Evolutionary conservation across 2,797 vertebrate genomes (phyloP).

Genomic region (Epinephelus coioides): DNA sequence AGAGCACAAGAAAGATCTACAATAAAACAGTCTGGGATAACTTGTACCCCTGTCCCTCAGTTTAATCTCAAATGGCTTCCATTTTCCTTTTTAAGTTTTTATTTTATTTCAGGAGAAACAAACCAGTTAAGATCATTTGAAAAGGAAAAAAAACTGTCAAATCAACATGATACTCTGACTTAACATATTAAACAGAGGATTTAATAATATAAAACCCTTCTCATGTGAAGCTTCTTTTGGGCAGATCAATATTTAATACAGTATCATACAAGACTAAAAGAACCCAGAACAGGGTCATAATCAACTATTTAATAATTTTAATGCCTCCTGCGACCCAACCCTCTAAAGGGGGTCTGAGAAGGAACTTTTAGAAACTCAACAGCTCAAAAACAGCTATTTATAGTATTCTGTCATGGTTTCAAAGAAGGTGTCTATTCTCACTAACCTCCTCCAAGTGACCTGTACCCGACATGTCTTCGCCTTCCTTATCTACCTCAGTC

Average conservation of each 20-base stretch:
- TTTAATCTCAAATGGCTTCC: background rate
- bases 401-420: too few species aligned
- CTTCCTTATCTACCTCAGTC: too few species aligned
- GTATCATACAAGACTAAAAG: slow-evolving; percentile 35
- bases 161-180: background rate
- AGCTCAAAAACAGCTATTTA: too few species aligned
- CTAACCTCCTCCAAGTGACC: too few species aligned
- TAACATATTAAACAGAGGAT: slow-evolving; percentile 13
- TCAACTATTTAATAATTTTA: too few species aligned
- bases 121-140: background rate
- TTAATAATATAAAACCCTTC: too few species aligned
- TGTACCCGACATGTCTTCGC: too few species aligned
- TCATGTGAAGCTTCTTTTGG: background rate
- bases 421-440: too few species aligned
- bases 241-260: slow-evolving; percentile 49
- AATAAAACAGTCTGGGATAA: background rate
- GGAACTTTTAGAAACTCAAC: too few species aligned
- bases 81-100: background rate
- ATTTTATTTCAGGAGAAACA: slow-evolving; percentile 1
- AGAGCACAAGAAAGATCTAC: background rate
- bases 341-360: too few species aligned
- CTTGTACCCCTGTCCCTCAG: background rate
- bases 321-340: too few species aligned
- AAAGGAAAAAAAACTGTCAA: background rate
- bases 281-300: background rate